Evolutionary conservation across 2,888 invertebrate genomes (phyloP).

Genomic region (Mechanitis messenoides): DNA sequence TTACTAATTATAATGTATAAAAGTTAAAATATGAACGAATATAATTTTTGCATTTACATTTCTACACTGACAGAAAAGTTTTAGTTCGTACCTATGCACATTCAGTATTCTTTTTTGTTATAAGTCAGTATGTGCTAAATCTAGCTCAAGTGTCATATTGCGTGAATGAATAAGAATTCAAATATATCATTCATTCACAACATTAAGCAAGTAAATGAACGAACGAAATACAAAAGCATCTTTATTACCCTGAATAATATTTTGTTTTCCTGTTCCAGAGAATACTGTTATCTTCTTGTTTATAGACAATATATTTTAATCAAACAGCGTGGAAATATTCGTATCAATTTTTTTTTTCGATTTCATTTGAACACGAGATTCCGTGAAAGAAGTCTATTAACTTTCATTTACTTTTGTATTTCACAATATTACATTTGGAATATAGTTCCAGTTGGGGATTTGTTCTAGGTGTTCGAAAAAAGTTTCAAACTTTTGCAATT

Average conservation of each 20-base stretch:
- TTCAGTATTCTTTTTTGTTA: background rate
- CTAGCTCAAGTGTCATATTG: constrained; percentile 4
- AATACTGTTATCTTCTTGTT: constrained; percentile 13
- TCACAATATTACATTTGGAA: background rate
- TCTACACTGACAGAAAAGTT: background rate
- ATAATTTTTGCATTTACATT: too few species aligned
- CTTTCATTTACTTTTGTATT: background rate
- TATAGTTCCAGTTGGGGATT: too few species aligned
- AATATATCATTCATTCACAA: constrained; percentile 4
- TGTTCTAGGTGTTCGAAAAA: too few species aligned
- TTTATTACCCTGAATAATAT: constrained; percentile 8
- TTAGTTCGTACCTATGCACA: background rate
- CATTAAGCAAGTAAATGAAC: constrained; percentile 3
- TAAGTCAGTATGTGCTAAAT: background rate
- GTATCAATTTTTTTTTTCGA: constrained; percentile 10
- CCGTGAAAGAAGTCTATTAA: background rate
- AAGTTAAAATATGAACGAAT: too few species aligned
- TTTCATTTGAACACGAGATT: constrained; percentile 1
- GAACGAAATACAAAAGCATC: constrained; percentile 3
- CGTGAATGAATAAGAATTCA: constrained; percentile 6
- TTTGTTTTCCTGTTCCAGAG: constrained; percentile 9
- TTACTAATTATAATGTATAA: too few species aligned
- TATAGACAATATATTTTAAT: constrained; percentile 6
- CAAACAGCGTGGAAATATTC: constrained; percentile 5
- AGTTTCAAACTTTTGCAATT: too few species aligned